phyloP scores from a whole-genome alignment of 2,113 vertebrate species.

The Gasterosteus aculeatus region DNA sequence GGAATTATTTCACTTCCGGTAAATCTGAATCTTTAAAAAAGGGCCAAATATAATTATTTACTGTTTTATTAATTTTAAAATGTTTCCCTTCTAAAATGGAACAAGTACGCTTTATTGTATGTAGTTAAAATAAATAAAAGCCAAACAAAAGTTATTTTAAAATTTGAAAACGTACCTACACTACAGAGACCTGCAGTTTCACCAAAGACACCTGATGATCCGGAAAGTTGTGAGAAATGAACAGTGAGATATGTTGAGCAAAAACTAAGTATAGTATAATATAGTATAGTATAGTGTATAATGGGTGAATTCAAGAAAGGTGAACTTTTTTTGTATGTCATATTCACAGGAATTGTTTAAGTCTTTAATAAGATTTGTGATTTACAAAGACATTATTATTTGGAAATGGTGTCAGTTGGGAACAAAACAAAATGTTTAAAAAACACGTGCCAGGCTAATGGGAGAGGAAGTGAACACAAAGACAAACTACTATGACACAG shows the following conservation, averaged over 20 bases:
- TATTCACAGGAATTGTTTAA: no score
- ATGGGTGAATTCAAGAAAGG: no score
- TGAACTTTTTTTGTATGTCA: no score
- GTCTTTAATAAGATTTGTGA: no score
- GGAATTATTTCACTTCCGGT: constrained; percentile 38
- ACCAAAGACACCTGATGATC: neutral
- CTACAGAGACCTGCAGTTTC: neutral
- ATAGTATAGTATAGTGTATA: no score
- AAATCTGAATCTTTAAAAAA: neutral
- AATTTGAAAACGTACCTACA: neutral
- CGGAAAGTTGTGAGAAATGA: neutral
- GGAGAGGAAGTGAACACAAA: no score
- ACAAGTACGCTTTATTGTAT: neutral
- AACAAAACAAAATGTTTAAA: no score
- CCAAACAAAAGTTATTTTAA: neutral
- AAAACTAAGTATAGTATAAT: no score
- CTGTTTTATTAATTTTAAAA: neutral
- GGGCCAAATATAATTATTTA: neutral
- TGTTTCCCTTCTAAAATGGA: neutral
- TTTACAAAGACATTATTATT: no score
- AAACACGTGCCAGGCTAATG: no score
- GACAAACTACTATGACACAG: no score
- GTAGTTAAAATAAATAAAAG: neutral
- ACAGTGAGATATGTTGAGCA: neutral
- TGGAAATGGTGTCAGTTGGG: no score